Percentiles rank a stretch among this genome's conserved stretches.
Conservation (phyloP, 2,113 vertebrate species). For the Poecile atricapillus region DNA sequence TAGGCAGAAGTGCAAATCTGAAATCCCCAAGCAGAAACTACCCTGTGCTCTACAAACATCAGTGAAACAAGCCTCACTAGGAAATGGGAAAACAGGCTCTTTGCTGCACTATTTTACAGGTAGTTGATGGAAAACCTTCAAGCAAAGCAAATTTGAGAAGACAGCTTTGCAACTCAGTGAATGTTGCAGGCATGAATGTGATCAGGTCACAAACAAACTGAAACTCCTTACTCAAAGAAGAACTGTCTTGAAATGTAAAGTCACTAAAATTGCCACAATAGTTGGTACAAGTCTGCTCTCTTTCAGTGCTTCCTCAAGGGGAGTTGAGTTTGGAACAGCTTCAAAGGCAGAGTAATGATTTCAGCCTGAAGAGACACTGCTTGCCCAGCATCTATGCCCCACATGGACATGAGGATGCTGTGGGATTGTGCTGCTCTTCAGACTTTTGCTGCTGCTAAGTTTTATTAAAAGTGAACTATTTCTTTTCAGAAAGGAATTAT, state of each 20-base stretch:
- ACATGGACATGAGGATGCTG: neutral
- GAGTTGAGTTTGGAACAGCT: neutral
- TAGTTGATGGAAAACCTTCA: neutral
- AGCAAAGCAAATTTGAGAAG: neutral
- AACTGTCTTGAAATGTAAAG: neutral
- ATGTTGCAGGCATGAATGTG: neutral
- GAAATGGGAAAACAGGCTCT: neutral
- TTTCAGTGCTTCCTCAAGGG: neutral
- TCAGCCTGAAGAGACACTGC: neutral
- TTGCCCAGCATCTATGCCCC: neutral
- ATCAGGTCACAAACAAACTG: neutral
- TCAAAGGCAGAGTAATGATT: neutral
- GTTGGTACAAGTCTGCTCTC: neutral
- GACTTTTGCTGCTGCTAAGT: neutral
- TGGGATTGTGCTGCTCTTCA: neutral
- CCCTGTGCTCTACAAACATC: neutral
- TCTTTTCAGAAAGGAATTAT: neutral
- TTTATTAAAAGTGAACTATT: neutral
- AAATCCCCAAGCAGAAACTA: neutral
- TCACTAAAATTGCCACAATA: neutral
- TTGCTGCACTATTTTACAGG: neutral
- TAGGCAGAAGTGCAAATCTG: neutral
- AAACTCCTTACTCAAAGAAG: neutral
- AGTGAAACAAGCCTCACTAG: neutral
- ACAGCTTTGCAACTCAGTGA: neutral